A percentile compares a stretch with the other conserved stretches of the same genome.
phyloP scores from a whole-genome alignment of 2,797 vertebrate genomes.

The Trematomus bernacchii region DNA sequence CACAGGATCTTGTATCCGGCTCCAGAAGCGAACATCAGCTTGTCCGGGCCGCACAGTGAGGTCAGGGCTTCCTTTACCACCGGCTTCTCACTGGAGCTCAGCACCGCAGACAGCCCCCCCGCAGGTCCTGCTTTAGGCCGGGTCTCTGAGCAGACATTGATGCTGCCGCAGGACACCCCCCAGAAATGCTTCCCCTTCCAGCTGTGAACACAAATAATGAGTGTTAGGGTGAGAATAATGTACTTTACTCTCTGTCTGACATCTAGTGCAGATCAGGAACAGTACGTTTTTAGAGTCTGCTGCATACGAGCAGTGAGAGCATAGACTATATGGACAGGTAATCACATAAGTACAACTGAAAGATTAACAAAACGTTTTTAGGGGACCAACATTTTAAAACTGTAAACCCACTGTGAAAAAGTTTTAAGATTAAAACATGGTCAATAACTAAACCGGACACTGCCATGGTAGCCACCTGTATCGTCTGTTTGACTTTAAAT shows the following conservation, averaged over 20 bases:
- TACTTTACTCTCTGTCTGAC: not conserved
- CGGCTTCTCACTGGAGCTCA: conserved; percentile 89
- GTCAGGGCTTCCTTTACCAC: conserved; percentile 82
- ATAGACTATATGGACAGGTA: no score
- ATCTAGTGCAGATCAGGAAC: not conserved
- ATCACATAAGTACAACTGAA: no score
- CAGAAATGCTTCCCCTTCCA: conserved; percentile 86
- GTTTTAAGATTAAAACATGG: no score
- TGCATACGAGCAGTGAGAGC: not conserved
- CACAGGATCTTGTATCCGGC: conserved; percentile 92
- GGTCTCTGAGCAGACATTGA: conserved; percentile 81
- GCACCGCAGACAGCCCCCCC: conserved; percentile 79
- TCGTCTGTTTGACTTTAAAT: no score
- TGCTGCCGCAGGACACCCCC: conserved; percentile 83
- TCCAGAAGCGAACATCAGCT: conserved; percentile 87
- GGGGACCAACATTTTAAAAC: no score
- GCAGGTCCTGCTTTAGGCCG: conserved; percentile 33
- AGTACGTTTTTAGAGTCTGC: not conserved
- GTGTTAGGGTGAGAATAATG: conserved; percentile 1
- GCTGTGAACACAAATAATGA: conserved; percentile 64
- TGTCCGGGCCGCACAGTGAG: conserved; percentile 73
- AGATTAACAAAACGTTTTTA: no score
- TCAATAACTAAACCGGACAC: no score
- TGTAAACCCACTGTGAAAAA: no score
- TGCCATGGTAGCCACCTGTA: no score